Evolutionary conservation across 2,888 invertebrate species (phyloP), one percentile per base, ranked within the genome.

Genomic region (Agrenia bidenticulata): DNA sequence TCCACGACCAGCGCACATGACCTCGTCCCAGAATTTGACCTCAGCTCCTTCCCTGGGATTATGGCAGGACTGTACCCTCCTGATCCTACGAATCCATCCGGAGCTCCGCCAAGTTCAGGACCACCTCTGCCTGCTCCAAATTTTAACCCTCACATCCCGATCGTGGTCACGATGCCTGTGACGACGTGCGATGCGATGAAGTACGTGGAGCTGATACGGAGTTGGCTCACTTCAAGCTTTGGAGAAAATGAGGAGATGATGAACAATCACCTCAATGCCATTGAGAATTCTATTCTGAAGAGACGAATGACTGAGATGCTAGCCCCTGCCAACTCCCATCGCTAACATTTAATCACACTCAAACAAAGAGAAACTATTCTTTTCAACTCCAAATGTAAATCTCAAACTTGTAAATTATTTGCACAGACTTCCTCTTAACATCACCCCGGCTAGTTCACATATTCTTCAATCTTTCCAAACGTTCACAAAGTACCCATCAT

Each of bases 241-340:
- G 64, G 62, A 2, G 53, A 57, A 13, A 49, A 49, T 5, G 64
- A 64, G 19, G 62, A 56, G 1, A 23, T 37, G 0, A 37, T 68
- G 11, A 59, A 37, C 50, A 55, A 54, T 56, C 59, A 65, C 54
- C 51, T 68, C 1, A 45, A 61, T 9, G 55, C 57, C 2, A 41
- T 68, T n/a, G 68, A 68, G 37, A 64, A 59, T 50, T 39, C 62
- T 13, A 24, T 64, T 15, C 24, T 68, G 2, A 64, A 62, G 26
- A 58, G 58, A 42, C 53, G 62, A 32, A 53, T 55, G 45, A 24
- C 60, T 4, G 61, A 65, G n/a, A 60, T 63, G 51, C n/a, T 45
- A 26, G 49, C 39, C 19, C 56, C 39, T 7, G 4, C 41, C 24
- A 45, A 45, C 15, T 11, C 32, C 5, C 32, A 32, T 11, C 32